Base-by-base conservation (phyloP, 1,140 invertebrate species). In the Riptortus pedestris region DNA sequence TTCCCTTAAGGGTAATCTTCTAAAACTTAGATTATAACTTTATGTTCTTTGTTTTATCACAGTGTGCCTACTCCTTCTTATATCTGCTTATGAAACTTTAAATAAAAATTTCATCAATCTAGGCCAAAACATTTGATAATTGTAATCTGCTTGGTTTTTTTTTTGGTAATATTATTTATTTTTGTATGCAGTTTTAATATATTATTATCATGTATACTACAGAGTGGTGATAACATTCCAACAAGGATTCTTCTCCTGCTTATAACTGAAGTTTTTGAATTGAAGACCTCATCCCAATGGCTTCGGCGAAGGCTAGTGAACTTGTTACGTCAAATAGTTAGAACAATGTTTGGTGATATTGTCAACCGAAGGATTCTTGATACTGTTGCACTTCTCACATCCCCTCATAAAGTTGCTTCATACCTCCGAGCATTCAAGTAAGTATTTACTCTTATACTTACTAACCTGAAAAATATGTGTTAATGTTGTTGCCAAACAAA, bases 231-330 rank as follows among this genome's bases (percentile, higher is more conserved):
- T 70, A 92, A 91, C 75, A 91, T 94, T 76, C 91, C 91, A 16
- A 74, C 94, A 59, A 79, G 90, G 68, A 91, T 94, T 67, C 83
- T 94, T 75, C 73, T 95, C 33, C 74, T 93, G 2, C 73, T 95
- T 48, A 86, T 94, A 81, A 90, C 94, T 73, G 92, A 95, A 80
- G 86, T 95, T 2, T 95, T 95, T 77, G 91, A 94, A 73, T 75
- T 94, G 48, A 86, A 89, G 75, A 84, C 84, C 47, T 80, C 89
- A 69, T 91, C 92, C 75, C 88, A 91, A 69, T 96, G 92, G 91
- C 77, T 95, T 22, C 74, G 91, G 55, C 76, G 90, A 61, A 79
- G 88, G 61, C 86, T 95, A 69, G 85, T 93, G 2, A 84, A 87
- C 0, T 75, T 93, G 45, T 71, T 93, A 20, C 76, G 89, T 14